Evolutionary conservation across 2,888 invertebrate species (phyloP), one percentile per base, ranked within the genome.

Genomic region (Smittia aterrima): DNA sequence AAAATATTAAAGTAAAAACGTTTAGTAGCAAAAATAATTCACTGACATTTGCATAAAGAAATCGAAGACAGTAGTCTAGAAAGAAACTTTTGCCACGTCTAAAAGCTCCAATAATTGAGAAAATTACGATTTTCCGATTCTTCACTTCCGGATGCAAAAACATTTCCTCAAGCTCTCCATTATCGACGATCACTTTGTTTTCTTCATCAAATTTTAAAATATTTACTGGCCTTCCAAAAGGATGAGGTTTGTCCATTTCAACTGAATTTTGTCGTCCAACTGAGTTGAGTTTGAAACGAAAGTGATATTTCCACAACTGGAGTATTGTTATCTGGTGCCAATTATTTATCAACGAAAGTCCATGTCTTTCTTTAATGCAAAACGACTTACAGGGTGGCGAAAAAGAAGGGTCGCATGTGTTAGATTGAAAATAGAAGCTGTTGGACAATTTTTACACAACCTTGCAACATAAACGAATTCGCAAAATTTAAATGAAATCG

Each of bases 1-100:
- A 54, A 1, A 24, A 53, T n/a, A n/a, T n/a, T 6, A 1, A 47
- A 54, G 22, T 64, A 4, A n/a, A 4, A 64, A 64, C 4, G 18
- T 38, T 38, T 9, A 7, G n/a, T n/a, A n/a, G n/a, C n/a, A n/a
- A 58, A 13, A 27, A 3, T 18, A 20, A 22, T 41, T n/a, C n/a
- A 24, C 72, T 72, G 13, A 72, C 72, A 62, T 58, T 72, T 3
- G 72, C 32, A 40, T 72, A 62, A 9, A 72, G 11, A 72, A 24
- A 72, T 6, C 72, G 13, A 20, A 72, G 13, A 3, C 72, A 72
- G 22, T 72, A 72, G 40, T 72, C 72, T 7, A 72, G 20, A 9
- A 72, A 72, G 13, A 72, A 72, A 11, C 72, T 72, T 72, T 72
- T 72, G 22, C 72, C 72, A 7, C 24, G 27, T n/a, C 72, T 53